Percentiles rank a stretch among this genome's conserved stretches.
phyloP scores from a whole-genome alignment of 2,888 invertebrate species.

The Aphodius sticticus region DNA sequence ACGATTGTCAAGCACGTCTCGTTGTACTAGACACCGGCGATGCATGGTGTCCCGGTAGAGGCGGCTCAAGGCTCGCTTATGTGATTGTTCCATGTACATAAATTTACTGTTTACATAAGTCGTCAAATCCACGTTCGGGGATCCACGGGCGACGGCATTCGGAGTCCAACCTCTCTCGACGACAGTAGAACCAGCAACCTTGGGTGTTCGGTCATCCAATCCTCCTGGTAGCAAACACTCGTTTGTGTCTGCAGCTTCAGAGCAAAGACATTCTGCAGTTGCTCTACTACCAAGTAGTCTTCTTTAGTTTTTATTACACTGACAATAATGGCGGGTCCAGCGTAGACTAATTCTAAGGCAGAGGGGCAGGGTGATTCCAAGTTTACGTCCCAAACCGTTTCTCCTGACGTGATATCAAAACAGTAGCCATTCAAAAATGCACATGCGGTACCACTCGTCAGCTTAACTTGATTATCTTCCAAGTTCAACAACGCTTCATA shows the following conservation, averaged over 20 bases:
- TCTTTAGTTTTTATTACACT: not conserved
- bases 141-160: no score
- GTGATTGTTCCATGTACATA: not conserved
- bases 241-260: no score
- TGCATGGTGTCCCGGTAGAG: conserved; percentile 7
- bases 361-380: not conserved
- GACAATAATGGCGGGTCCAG: not conserved
- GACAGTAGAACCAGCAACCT: no score
- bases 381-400: not conserved
- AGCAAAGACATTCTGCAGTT: not conserved
- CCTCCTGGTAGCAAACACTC: not conserved
- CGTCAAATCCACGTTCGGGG: no score
- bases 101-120: conserved; percentile 7
- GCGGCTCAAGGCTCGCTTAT: not conserved
- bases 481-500: not conserved
- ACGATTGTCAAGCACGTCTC: conserved; percentile 35
- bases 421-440: conserved; percentile 7
- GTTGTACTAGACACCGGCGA: not conserved
- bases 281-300: not conserved
- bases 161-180: no score
- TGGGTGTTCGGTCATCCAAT: no score
- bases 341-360: not conserved
- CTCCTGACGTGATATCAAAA: not conserved
- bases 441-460: not conserved
- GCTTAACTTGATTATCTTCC: conserved; percentile 15